These are phyloP conservation scores for Callopanchax toddi DNA, from an alignment of 2,113 vertebrate genomes.

Conservation along the genomic window DNA sequence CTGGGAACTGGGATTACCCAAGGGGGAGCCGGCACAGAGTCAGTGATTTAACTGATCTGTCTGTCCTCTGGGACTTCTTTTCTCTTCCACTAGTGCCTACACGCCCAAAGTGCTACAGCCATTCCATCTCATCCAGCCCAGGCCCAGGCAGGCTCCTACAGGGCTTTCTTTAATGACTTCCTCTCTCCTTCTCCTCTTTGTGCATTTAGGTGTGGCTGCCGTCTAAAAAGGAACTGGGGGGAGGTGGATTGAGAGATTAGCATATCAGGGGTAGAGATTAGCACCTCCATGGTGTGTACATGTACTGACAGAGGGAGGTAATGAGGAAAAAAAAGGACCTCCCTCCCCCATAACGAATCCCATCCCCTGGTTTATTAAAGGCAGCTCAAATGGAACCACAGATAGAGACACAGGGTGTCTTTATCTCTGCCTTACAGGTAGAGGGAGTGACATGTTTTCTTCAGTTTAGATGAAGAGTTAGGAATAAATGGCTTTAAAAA, in stretches of 20 bases:
- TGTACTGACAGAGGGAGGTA: slow-evolving; percentile 67
- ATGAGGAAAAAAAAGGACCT: slow-evolving; percentile 53
- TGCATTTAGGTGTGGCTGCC: slow-evolving; percentile 66
- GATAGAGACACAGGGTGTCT: slow-evolving; percentile 60
- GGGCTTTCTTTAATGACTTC: slow-evolving; percentile 74
- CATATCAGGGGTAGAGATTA: slow-evolving; percentile 80
- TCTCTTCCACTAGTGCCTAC: slow-evolving; percentile 20
- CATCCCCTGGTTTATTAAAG: slow-evolving; percentile 48
- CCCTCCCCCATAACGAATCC: slow-evolving; percentile 38
- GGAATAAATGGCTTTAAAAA: slow-evolving; percentile 31
- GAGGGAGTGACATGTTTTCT: slow-evolving; percentile 38
- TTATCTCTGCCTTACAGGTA: slow-evolving; percentile 73
- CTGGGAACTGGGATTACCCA: slow-evolving; percentile 42
- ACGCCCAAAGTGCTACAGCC: slow-evolving; percentile 38
- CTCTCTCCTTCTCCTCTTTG: slow-evolving; percentile 49
- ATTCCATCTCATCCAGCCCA: slow-evolving; percentile 53
- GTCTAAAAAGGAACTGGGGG: slow-evolving; percentile 50
- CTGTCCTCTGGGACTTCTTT: slow-evolving; percentile 39
- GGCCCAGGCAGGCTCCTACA: slow-evolving; percentile 59
- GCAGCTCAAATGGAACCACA: slow-evolving; percentile 70
- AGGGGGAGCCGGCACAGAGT: slow-evolving; percentile 37
- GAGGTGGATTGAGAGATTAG: slow-evolving; percentile 65
- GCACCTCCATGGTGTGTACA: slow-evolving; percentile 60
- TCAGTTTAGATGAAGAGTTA: slow-evolving; percentile 28
- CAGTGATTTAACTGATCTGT: slow-evolving; percentile 36